Evolutionary conservation across 2,797 vertebrate genomes (phyloP), one percentile per base, ranked within the genome.

Genomic region (Falco rusticolus): DNA sequence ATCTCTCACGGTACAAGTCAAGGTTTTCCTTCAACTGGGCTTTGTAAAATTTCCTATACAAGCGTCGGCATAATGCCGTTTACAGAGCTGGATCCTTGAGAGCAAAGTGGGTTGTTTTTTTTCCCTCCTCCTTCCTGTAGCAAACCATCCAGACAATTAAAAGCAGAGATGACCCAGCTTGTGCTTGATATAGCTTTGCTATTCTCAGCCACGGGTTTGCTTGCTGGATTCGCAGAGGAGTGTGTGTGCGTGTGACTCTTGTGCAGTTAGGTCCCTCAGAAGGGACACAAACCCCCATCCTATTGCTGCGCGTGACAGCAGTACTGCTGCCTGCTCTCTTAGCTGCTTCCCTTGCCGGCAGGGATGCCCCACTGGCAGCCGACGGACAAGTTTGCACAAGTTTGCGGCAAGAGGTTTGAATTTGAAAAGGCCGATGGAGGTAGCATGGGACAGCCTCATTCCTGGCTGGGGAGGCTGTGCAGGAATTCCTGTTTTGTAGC

Each of bases 1-100:
- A 90, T 96, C 96, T 90, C 77, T 39, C 47, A 13, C 76, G 43
- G 31, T 84, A 63, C 84, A n/a, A 92, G 84, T 93, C 96, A 93
- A 91, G 86, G 81, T 81, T 85, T 94, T 76, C 70, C 91, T 94
- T 92, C 82, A 74, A 33, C 81, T 74, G 64, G 74, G 90, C 94
- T 95, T 91, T 94, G 70, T 94, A 47, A 79, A 65, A 71, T 86
- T 71, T 70, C 69, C 79, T 51, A 47, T 86, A 29, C 56, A 65
- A 84, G 85, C 26, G 2, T 5, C 81, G 51, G 64, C 39, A 50
- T 25, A 48, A 87, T 83, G 87, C 19, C 50, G 1, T 16, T 76
- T 68, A 57, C 61, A 37, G 80, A 93, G 84, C n/a, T 33, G 88
- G 60, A 69, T 69, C 59, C 72, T 82, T 50, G 56, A 71, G 29